phyloP scores from a whole-genome alignment of 2,888 invertebrate species.

The Diaperis boleti region DNA sequence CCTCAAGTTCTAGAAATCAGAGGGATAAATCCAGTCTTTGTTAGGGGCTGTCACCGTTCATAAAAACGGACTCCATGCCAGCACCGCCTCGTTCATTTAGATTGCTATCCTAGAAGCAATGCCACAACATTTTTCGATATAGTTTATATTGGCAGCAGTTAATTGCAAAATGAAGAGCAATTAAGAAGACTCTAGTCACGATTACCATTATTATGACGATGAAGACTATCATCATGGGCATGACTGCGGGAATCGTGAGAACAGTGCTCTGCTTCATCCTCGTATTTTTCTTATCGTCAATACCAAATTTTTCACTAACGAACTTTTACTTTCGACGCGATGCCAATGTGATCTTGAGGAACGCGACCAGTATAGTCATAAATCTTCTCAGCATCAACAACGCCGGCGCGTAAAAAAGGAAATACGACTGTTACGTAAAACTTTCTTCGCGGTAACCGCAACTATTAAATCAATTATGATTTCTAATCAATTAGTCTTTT shows the following conservation, averaged over 20 bases:
- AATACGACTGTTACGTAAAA: slow-evolving; percentile 28
- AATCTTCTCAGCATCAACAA: not conserved
- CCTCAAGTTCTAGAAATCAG: too few relatives aligned
- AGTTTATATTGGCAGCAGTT: slow-evolving; percentile 16
- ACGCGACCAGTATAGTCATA: too few relatives aligned
- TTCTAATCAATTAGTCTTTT: slow-evolving; percentile 17
- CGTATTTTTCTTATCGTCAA: slow-evolving; percentile 6
- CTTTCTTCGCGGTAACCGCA: slow-evolving; percentile 25
- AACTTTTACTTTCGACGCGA: slow-evolving; percentile 21
- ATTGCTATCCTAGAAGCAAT: slow-evolving; percentile 2
- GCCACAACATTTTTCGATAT: slow-evolving; percentile 8
- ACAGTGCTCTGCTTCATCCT: slow-evolving; percentile 18
- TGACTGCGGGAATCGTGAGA: slow-evolving; percentile 22
- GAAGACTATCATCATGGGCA: slow-evolving; percentile 9
- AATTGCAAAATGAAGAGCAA: slow-evolving; percentile 26
- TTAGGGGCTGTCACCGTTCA: too few relatives aligned
- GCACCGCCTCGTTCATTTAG: slow-evolving; percentile 6
- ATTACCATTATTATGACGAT: slow-evolving; percentile 18
- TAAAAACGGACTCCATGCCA: too few relatives aligned
- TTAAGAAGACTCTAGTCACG: slow-evolving; percentile 26
- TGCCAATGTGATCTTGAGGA: too few relatives aligned
- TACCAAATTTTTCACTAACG: not conserved
- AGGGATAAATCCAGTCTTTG: too few relatives aligned
- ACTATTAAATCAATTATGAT: slow-evolving; percentile 31
- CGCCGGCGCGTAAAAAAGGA: slow-evolving; percentile 2